These are phyloP conservation scores for Cactoblastis cactorum DNA, from an alignment of 2,888 invertebrate species.

Conservation along the genomic window DNA sequence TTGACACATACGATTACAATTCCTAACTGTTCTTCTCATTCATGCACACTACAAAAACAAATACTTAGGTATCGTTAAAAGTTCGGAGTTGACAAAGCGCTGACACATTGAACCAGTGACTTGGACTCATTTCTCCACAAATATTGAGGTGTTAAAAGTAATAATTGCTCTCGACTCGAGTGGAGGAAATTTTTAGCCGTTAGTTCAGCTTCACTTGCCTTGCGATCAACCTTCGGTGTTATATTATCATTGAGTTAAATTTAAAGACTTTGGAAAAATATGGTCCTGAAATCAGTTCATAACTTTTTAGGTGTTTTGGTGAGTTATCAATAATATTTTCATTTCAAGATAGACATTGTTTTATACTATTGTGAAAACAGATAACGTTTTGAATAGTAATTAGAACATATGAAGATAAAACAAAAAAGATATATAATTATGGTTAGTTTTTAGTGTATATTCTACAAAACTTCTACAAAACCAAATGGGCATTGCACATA, in stretches of 20 bases:
- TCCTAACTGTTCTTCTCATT: constrained; percentile 10
- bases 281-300: not conserved
- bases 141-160: constrained; percentile 55
- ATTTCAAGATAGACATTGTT: no score
- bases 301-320: constrained; percentile 7
- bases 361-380: no score
- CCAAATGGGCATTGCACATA: no score
- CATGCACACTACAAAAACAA: constrained; percentile 2
- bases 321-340: constrained; percentile 10
- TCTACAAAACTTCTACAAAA: no score
- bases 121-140: constrained; percentile 48
- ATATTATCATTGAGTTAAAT: not conserved
- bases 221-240: constrained; percentile 29
- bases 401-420: no score
- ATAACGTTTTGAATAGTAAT: no score
- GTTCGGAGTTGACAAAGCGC: constrained; percentile 30
- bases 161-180: constrained; percentile 54
- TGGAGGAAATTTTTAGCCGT: constrained; percentile 42
- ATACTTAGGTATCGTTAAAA: constrained; percentile 30
- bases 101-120: constrained; percentile 47
- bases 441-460: no score
- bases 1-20: not conserved
- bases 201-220: constrained; percentile 43
- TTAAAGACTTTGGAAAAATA: constrained; percentile 13
- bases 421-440: no score